Conservation (phyloP, 2,113 vertebrate species). For the Ailurus styani region DNA sequence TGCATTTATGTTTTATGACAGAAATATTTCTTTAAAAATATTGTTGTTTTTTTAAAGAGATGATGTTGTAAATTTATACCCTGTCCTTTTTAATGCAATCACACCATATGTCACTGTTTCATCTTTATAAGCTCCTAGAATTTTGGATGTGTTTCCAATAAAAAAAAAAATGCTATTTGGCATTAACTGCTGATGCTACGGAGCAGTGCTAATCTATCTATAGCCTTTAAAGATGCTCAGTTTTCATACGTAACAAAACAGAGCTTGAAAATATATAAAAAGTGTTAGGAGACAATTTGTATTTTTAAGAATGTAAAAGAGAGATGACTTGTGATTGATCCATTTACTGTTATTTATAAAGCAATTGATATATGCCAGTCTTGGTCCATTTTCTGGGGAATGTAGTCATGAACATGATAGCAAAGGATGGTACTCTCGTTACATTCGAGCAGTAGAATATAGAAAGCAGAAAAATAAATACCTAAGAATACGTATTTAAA, state of each 20-base stretch:
- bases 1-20: not conserved
- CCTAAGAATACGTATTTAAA: not conserved
- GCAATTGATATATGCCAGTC: not conserved
- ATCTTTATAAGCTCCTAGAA: not conserved
- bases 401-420: not conserved
- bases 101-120: slow-evolving; percentile 27
- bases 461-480: not conserved
- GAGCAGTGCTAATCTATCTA: not conserved
- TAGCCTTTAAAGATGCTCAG: not conserved
- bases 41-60: not conserved
- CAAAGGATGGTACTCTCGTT: not conserved
- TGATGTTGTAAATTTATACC: not conserved
- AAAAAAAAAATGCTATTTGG: slow-evolving; percentile 41
- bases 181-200: not conserved
- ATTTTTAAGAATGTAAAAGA: not conserved
- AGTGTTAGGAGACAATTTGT: not conserved
- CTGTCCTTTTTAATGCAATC: not conserved
- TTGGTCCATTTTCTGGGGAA: not conserved
- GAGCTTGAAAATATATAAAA: not conserved
- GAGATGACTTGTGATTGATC: not conserved
- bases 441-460: not conserved
- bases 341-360: not conserved
- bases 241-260: not conserved
- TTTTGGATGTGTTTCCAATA: slow-evolving; percentile 22
- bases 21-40: not conserved